Conservation (phyloP, 1,140 invertebrate genomes). For the Saccostrea echinata region DNA sequence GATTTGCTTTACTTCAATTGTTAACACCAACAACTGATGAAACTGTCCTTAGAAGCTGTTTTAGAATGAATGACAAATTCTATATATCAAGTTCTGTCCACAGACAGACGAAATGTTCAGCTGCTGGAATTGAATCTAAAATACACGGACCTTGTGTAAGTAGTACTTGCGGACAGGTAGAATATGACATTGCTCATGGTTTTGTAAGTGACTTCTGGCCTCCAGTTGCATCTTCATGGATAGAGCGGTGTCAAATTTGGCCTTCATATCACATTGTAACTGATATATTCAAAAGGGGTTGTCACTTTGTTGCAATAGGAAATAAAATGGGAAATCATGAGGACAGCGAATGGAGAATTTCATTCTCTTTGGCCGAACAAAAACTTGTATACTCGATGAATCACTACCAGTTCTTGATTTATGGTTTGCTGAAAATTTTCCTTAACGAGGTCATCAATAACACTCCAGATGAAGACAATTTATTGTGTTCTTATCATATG, state of each 20-base stretch:
- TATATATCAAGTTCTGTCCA: no score
- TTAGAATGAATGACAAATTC: no score
- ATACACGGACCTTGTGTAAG: not conserved
- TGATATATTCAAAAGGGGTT: slow-evolving; percentile 22
- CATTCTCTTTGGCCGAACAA: slow-evolving; percentile 45
- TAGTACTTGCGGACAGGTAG: not conserved
- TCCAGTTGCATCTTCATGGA: not conserved
- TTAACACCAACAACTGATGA: no score
- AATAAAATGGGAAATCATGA: not conserved
- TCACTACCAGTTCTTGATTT: slow-evolving; percentile 40
- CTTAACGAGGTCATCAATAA: slow-evolving; percentile 21
- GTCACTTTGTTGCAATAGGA: slow-evolving; percentile 35
- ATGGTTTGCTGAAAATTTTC: slow-evolving; percentile 33
- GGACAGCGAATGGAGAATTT: slow-evolving; percentile 39
- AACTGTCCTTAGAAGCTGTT: no score
- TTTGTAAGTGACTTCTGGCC: not conserved
- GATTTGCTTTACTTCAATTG: no score
- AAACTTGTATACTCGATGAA: slow-evolving; percentile 1
- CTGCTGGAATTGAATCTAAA: no score
- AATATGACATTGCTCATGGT: not conserved
- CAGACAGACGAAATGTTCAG: no score
- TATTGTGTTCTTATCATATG: slow-evolving; percentile 42
- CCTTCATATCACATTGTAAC: not conserved
- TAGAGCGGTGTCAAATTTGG: not conserved
- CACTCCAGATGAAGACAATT: not conserved